Base-by-base conservation (phyloP, 37 sponge, comb jelly and placozoan species). In the Chondrilla cf. caribensis region DNA sequence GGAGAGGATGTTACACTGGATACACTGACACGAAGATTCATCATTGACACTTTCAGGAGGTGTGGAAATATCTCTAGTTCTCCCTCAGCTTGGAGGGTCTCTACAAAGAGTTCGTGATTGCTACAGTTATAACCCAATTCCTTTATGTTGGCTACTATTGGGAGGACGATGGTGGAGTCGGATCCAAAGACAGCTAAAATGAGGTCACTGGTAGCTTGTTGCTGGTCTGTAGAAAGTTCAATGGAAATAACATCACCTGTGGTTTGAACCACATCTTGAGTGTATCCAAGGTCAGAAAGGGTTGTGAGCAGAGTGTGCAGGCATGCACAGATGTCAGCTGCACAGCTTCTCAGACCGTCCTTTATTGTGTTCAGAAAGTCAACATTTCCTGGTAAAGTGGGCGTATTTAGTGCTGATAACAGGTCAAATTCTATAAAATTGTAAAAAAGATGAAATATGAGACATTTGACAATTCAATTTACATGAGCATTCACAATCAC, bases 1-100 rank as follows among this genome's bases (percentile, higher is more conserved):
- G 76, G 76, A 9, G 76, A 73, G 18, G 39, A 39, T n/a, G 2
- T n/a, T 73, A 73, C 19, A 39, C 36, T 42, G 21, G 76, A 73
- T 18, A 73, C 24, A 17, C 41, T 73, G 2, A 73, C 44, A 19
- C 40, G 24, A 9, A 73, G 76, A 2, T 15, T 40, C 7, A 73
- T 15, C 8, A 24, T 40, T 41, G 41, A 39, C 2, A 73, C 21
- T 1, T 19, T 18, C 24, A 73, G 41, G 19, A 73, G 21, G 24
- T 6, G n/a, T 8, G 24, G 39, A 39, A 73, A 73, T 1, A 73
- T n/a, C 38, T 43, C 44, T 43, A 73, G 21, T 38, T 24, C 24
- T 11, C 76, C 44, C 3, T 25, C 76, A n/a, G 76, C 24, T 6
- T 73, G 44, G 24, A 3, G 2, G 21, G 76, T 73, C 40, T 73